Percentiles rank a stretch among this genome's conserved stretches.
Conservation (phyloP, 2,888 invertebrate genomes). For the Parnassius mnemosyne region DNA sequence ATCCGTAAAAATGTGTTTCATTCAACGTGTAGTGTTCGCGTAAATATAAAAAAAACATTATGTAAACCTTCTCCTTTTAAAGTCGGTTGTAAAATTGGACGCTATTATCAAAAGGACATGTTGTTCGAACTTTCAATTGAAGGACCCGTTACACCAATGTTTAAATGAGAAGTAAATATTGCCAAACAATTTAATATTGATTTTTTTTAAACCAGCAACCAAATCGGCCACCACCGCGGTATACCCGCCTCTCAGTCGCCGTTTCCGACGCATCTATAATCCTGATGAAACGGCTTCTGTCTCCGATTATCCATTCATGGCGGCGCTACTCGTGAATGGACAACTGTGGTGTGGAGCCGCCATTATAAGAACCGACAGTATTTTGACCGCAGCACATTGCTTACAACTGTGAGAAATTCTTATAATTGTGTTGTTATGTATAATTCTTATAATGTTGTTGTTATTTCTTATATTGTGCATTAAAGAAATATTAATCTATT, state of each 20-base stretch:
- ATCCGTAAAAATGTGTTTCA: no score
- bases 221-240: slow-evolving; percentile 28
- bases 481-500: no score
- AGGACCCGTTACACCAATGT: no score
- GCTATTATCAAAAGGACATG: no score
- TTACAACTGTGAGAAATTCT: slow-evolving; percentile 58
- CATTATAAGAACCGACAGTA: slow-evolving; percentile 50
- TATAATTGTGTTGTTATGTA: no score
- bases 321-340: slow-evolving; percentile 61
- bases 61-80: no score
- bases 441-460: no score
- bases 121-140: no score
- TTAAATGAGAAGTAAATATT: neutral
- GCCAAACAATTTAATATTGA: neutral
- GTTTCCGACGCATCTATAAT: slow-evolving; percentile 66
- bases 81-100: no score
- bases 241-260: slow-evolving; percentile 46
- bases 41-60: no score
- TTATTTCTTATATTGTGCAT: no score
- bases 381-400: slow-evolving; percentile 70
- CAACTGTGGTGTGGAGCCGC: slow-evolving; percentile 70
- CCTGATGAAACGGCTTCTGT: slow-evolving; percentile 59
- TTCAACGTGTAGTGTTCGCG: no score
- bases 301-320: slow-evolving; percentile 60
- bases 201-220: neutral